Percentiles rank a stretch among this genome's conserved stretches.
Conservation (phyloP, 2,113 vertebrate genomes). For the Callospermophilus lateralis region DNA sequence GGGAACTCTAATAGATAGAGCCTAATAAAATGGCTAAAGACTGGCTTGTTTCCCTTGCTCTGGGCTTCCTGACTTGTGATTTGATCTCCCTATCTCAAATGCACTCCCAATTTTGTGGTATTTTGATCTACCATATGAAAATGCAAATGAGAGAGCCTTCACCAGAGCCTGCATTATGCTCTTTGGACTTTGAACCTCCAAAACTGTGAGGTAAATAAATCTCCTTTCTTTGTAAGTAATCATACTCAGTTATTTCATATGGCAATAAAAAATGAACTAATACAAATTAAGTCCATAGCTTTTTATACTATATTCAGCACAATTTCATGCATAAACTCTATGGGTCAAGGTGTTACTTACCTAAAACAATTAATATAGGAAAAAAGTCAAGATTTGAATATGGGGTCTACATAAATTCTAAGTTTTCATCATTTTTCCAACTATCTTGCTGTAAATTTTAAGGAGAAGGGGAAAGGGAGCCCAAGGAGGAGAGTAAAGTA, state of each 20-base stretch:
- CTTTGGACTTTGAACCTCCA: background rate
- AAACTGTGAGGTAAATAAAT: background rate
- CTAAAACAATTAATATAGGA: background rate
- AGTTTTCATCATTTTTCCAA: background rate
- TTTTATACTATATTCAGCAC: background rate
- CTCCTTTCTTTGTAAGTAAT: background rate
- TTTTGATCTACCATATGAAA: too few species aligned
- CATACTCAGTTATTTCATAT: background rate
- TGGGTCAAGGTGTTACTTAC: background rate
- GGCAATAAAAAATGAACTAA: background rate
- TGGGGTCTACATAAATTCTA: background rate
- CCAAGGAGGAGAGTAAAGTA: background rate
- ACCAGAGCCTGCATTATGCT: background rate
- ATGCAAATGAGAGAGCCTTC: background rate
- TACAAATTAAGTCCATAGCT: background rate
- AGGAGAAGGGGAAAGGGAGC: background rate
- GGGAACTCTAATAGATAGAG: background rate
- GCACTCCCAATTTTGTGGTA: background rate
- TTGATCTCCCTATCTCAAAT: background rate
- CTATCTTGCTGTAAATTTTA: background rate
- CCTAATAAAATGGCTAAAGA: background rate
- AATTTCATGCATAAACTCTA: background rate
- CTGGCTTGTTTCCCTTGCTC: background rate
- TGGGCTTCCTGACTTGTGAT: too few species aligned
- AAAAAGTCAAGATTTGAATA: background rate